phyloP scores from a whole-genome alignment of 2,113 vertebrate genomes.

The Cichladusa arquata region DNA sequence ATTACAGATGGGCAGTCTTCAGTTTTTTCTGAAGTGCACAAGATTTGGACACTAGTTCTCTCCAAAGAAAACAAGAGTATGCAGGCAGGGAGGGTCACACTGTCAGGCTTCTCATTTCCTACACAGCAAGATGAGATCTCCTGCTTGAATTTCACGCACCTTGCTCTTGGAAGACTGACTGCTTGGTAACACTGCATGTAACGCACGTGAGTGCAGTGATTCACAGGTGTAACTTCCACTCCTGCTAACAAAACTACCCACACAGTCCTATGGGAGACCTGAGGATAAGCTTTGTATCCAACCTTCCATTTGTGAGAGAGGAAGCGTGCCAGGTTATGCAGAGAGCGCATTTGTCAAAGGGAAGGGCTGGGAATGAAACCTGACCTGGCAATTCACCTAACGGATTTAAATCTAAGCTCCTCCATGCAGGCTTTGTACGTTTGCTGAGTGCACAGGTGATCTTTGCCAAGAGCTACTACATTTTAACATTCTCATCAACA shows the following conservation, averaged over 20 bases:
- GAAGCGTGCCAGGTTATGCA: neutral
- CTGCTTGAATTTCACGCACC: neutral
- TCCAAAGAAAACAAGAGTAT: neutral
- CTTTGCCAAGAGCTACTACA: neutral
- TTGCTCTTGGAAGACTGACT: neutral
- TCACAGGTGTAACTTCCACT: neutral
- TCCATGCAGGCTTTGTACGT: neutral
- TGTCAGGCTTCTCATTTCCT: neutral
- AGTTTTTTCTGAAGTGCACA: neutral
- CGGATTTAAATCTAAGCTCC: neutral
- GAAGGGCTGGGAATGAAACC: neutral
- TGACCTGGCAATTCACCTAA: neutral
- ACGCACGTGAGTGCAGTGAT: neutral
- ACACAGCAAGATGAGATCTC: neutral
- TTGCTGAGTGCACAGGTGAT: neutral
- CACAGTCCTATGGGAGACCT: neutral
- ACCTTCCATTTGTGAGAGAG: neutral
- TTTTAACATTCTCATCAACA: neutral
- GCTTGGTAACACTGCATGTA: neutral
- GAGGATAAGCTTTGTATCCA: neutral
- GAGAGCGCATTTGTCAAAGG: neutral
- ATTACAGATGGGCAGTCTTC: neutral
- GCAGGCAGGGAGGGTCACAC: neutral
- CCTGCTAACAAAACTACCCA: neutral
- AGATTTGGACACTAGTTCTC: neutral